Evolutionary conservation across 2,797 vertebrate genomes (phyloP).

Genomic region (Gallinago solitaria): DNA sequence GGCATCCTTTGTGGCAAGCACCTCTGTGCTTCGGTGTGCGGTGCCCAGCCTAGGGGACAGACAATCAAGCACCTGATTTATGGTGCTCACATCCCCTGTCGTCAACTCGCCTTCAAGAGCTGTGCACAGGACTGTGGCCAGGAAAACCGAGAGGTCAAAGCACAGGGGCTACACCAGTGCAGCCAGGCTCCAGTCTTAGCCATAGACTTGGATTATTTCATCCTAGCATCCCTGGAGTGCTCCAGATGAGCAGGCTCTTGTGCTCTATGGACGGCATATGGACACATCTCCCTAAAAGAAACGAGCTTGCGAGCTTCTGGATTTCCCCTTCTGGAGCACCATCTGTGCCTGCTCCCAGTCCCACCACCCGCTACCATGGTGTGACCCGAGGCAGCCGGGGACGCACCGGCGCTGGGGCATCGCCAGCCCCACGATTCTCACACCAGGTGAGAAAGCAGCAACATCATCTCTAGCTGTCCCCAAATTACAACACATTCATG

Average conservation of each 20-base stretch:
- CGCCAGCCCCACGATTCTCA: rapidly evolving
- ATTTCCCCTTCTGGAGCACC: constrained; percentile 44
- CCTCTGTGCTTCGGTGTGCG: not conserved
- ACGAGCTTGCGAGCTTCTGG: not conserved
- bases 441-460: not conserved
- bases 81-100: not conserved
- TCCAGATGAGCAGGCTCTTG: not conserved
- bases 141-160: not conserved
- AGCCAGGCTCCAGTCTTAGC: not conserved
- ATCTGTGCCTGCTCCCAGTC: not conserved
- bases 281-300: not conserved
- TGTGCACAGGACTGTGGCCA: not conserved
- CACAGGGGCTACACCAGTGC: not conserved
- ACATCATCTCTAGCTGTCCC: not conserved
- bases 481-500: not conserved
- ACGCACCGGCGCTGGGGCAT: rapidly evolving
- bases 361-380: rapidly evolving
- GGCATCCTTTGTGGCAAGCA: not conserved
- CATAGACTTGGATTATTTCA: not conserved
- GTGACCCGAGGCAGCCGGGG: not conserved
- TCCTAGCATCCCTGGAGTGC: not conserved
- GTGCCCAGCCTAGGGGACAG: not conserved
- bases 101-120: not conserved
- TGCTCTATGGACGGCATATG: not conserved
- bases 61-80: not conserved